Evolutionary conservation across 2,113 vertebrate species (phyloP).

Genomic region (Gobio gobio): DNA sequence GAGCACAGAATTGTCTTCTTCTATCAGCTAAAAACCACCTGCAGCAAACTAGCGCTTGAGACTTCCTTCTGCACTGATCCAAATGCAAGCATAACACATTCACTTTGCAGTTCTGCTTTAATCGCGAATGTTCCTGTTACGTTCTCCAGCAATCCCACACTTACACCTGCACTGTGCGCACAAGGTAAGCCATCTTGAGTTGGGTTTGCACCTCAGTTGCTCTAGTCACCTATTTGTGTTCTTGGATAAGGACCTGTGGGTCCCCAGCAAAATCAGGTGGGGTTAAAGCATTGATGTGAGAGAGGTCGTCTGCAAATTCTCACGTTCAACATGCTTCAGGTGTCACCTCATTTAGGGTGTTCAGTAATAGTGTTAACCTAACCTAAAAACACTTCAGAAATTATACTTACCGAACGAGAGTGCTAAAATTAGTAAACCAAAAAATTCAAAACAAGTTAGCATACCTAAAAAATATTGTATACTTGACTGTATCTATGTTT

Average conservation of each 20-base stretch:
- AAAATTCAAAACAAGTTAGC: neutral
- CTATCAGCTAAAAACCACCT: conserved; percentile 47
- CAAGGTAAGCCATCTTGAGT: conserved; percentile 19
- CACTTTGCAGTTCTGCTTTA: neutral
- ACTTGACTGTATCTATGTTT: no score
- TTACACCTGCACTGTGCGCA: conserved; percentile 59
- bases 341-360: conserved; percentile 58
- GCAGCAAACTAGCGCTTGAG: neutral
- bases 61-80: neutral
- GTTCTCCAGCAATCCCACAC: conserved; percentile 30
- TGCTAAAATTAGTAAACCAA: neutral
- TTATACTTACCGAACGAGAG: neutral
- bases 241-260: conserved; percentile 43
- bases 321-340: conserved; percentile 58
- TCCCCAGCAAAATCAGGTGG: conserved; percentile 65
- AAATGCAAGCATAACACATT: conserved; percentile 5
- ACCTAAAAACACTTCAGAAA: conserved; percentile 34
- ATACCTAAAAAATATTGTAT: neutral
- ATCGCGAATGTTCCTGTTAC: neutral
- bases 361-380: conserved; percentile 57
- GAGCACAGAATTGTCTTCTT: neutral
- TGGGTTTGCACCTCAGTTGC: conserved; percentile 59
- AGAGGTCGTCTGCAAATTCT: conserved; percentile 61
- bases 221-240: conserved; percentile 57
- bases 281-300: conserved; percentile 58